phyloP scores from a whole-genome alignment of 2,888 invertebrate genomes.

The Flabesymbios commensalis region DNA sequence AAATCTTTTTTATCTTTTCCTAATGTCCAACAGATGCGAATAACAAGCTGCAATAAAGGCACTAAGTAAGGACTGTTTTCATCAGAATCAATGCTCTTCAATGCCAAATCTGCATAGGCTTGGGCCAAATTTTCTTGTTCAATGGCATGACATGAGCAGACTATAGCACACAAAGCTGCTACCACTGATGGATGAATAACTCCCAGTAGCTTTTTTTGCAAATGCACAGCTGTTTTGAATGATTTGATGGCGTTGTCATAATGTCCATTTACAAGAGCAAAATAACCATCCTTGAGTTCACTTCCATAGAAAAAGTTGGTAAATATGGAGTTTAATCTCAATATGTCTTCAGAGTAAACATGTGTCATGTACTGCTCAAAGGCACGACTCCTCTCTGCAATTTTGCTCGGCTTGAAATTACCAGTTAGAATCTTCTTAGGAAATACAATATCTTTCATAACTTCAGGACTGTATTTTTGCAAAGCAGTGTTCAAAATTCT shows the following conservation, averaged over 20 bases:
- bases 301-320: slow-evolving; percentile 54
- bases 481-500: slow-evolving; percentile 51
- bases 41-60: slow-evolving; percentile 50
- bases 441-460: slow-evolving; percentile 55
- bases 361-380: slow-evolving; percentile 61
- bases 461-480: slow-evolving; percentile 45
- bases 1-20: slow-evolving; percentile 55
- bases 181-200: slow-evolving; percentile 44
- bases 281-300: slow-evolving; percentile 50
- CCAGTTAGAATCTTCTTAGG: slow-evolving; percentile 60
- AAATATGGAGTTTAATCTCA: slow-evolving; percentile 54
- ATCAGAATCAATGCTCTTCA: slow-evolving; percentile 43
- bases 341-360: slow-evolving; percentile 49
- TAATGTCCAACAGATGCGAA: slow-evolving; percentile 55
- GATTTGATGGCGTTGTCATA: slow-evolving; percentile 50
- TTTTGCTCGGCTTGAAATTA: slow-evolving; percentile 60
- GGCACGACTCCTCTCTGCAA: slow-evolving; percentile 57
- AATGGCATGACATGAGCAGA: slow-evolving; percentile 46
- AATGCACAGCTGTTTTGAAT: slow-evolving; percentile 51
- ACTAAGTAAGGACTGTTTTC: slow-evolving; percentile 42
- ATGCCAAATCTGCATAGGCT: slow-evolving; percentile 51
- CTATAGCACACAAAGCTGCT: slow-evolving; percentile 52
- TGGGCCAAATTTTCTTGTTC: slow-evolving; percentile 49
- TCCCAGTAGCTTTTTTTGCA: slow-evolving; percentile 57
- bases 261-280: slow-evolving; percentile 42